These are phyloP conservation scores for Glossophaga mutica DNA, from an alignment of 2,797 vertebrate genomes.

Conservation along the genomic window DNA sequence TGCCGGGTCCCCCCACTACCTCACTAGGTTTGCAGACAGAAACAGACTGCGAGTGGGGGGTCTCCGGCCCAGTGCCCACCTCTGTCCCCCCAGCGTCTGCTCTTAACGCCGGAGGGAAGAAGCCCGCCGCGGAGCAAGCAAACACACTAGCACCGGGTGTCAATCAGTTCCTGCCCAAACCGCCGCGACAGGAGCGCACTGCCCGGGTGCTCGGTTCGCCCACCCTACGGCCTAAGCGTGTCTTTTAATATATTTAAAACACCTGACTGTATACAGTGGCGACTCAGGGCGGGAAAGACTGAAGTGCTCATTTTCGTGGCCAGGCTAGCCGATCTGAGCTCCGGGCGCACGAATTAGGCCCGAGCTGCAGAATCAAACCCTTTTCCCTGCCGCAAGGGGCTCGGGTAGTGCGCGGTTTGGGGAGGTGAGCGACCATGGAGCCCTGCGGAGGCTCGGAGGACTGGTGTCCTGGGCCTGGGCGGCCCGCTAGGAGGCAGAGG, in stretches of 20 bases:
- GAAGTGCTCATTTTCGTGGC: neutral
- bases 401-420: neutral
- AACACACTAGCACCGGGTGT: neutral
- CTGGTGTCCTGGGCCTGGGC: neutral
- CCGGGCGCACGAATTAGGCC: slow-evolving; percentile 57
- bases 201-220: neutral
- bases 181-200: neutral
- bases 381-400: neutral
- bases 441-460: neutral
- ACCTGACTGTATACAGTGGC: neutral
- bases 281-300: slow-evolving; percentile 36
- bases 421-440: neutral
- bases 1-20: neutral
- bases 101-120: neutral
- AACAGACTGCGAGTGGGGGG: neutral
- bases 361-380: neutral
- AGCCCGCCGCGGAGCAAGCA: neutral
- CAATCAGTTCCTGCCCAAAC: neutral
- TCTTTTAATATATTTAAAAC: slow-evolving; percentile 6
- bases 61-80: slow-evolving; percentile 1
- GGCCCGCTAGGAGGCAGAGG: neutral
- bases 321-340: neutral
- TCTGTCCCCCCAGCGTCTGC: slow-evolving; percentile 21
- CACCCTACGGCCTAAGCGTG: neutral
- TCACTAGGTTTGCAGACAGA: neutral